Percentiles rank a stretch among this genome's conserved stretches.
Conservation (phyloP, 1,140 invertebrate genomes). For the Scaptodrosophila lebanonensis region DNA sequence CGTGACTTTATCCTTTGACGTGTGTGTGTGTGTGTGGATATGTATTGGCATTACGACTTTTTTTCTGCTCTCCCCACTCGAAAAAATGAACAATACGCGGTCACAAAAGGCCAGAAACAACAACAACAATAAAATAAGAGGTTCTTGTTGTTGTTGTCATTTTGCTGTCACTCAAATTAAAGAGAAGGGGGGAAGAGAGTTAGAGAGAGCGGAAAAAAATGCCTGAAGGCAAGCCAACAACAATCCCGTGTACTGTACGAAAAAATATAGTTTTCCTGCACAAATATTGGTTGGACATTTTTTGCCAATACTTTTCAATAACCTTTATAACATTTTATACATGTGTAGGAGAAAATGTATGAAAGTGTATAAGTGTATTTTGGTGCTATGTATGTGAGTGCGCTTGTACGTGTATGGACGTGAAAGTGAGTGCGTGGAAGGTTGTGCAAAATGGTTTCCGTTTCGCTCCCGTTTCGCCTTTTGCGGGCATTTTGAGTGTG, state of each 20-base stretch:
- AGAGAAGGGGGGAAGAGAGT: background rate
- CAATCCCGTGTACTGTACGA: no score
- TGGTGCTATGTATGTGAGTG: background rate
- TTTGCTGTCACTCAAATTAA: slow-evolving; percentile 3
- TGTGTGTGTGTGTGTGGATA: no score
- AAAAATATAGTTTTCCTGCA: background rate
- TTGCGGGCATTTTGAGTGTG: slow-evolving; percentile 1
- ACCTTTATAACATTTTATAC: slow-evolving; percentile 5
- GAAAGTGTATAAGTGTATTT: no score
- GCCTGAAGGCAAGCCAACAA: background rate
- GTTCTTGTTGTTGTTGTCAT: background rate
- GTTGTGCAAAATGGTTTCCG: slow-evolving; percentile 15
- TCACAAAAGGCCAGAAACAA: slow-evolving; percentile 16
- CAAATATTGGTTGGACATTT: slow-evolving; percentile 11
- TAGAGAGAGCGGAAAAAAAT: background rate
- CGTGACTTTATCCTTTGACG: no score
- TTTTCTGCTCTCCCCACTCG: background rate
- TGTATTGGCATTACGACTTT: background rate
- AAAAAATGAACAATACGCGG: slow-evolving; percentile 1
- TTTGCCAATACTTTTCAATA: slow-evolving; percentile 26
- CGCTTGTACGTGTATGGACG: no score
- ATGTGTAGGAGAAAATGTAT: no score
- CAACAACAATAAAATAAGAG: background rate
- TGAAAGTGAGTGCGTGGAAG: slow-evolving; percentile 4
- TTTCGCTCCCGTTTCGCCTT: slow-evolving; percentile 10